Base-by-base conservation (phyloP, 2,113 vertebrate genomes). In the Murina feae region DNA sequence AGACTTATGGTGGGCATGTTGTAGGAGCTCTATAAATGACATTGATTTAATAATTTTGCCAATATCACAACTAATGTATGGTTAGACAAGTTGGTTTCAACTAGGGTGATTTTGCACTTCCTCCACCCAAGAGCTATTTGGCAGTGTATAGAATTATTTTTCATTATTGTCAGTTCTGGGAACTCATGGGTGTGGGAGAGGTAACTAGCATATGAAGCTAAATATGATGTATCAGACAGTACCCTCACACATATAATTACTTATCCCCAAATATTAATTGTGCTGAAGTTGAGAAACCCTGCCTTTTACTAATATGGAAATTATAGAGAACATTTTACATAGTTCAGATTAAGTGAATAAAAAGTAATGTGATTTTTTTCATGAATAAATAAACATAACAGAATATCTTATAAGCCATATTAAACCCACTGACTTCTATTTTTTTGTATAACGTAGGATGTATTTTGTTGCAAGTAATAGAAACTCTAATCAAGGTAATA, bases 351-450 rank as follows among this genome's bases (percentile, higher is more conserved):
- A 66, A 18, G 5, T 28, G 44, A 82, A 82, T 44, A 44, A 78
- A 51, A 21, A 72, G 21, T 69, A 21, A 16, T 32, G n/a, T 60
- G 30, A 58, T 55, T 72, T 72, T 71, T 79, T 82, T 55, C 21
- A 81, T 82, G 5, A 74, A 74, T 65, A 93, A 35, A 18, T 9
- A 87, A 53, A 82, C 55, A 23, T 66, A 82, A 44, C 47, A 66
- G 20, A 49, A 44, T 75, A 66, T 75, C 44, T 88, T 9, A 82
- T 72, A 80, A 53, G 9, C n/a, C 37, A 65, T 75, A 32, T 55
- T 23, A 75, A 86, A 53, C 12, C 16, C 10, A 53, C 44, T 12
- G 55, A 88, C 44, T 93, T 88, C 53, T 44, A 23, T 81, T 65
- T 53, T 2, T 28, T 65, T 35, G 8, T 1, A 21, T 81, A 12